Evolutionary conservation across 2,113 vertebrate species (phyloP), one percentile per base, ranked within the genome.

Genomic region (Myxocyprinus asiaticus): DNA sequence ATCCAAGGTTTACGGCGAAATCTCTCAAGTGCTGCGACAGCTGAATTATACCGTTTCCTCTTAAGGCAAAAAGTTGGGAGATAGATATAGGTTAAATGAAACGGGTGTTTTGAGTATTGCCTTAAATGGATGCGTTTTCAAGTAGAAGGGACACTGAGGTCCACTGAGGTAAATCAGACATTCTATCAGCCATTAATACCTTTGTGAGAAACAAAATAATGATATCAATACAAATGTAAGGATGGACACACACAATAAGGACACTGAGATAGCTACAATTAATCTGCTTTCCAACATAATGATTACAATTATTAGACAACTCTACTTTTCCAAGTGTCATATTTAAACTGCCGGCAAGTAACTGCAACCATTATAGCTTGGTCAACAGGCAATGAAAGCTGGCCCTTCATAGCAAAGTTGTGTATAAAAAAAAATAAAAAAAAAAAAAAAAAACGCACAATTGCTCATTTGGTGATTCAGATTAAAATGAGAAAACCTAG

Each of bases 81-180:
- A 76, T 76, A 71, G 67, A 84, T 66, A 50, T 53, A 76, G 74
- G 55, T 68, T 62, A 53, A 83, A 77, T 83, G 73, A 75, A 66
- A 78, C 59, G 67, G 68, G 47, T 81, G 73, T 84, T 81, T 77
- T 72, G 66, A 63, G 79, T 85, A 82, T 85, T 82, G 81, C 84
- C 81, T 78, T 80, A 75, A 83, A 75, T 63, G 56, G 73, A 68
- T 66, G 72, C 56, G 72, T 78, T 58, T 85, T 85, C 84, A 85
- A 85, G 84, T 85, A 85, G 74, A 64, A 50, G 78, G 81, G 84
- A 82, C 84, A 59, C 75, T n/a, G 70, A 67, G 75, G 84, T 82
- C 84, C 81, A 47, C 74, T 80, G 84, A 85, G 83, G 84, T 85
- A 85, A 85, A 82, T 61, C 22, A 74, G 78, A 85, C 77, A 85